phyloP scores from a whole-genome alignment of 2,888 invertebrate genomes.

The Calephelis perditalis region DNA sequence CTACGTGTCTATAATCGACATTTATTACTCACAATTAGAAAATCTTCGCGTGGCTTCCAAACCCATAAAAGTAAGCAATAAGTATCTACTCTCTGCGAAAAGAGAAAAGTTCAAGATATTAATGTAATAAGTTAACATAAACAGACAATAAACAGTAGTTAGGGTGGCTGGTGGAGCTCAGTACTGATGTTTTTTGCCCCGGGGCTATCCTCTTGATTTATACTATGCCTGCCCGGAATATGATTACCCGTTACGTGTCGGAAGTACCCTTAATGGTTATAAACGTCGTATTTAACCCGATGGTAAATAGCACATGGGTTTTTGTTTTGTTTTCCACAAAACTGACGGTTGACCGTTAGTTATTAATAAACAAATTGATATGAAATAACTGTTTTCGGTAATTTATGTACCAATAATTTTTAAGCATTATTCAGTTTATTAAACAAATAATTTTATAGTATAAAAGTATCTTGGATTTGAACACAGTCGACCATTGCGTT shows the following conservation, averaged over 20 bases:
- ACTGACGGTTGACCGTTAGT: conserved; percentile 31
- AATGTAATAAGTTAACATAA: conserved; percentile 2
- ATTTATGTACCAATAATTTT: conserved; percentile 17
- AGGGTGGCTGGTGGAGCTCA: conserved; percentile 10
- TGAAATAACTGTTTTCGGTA: conserved; percentile 18
- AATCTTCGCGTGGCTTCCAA: neutral
- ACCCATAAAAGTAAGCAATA: neutral
- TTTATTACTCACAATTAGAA: no score
- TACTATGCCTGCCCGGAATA: conserved; percentile 66
- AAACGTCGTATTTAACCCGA: conserved; percentile 66
- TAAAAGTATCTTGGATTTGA: neutral
- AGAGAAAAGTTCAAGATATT: no score
- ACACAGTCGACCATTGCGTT: no score
- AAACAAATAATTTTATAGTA: neutral
- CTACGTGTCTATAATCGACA: no score
- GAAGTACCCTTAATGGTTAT: conserved; percentile 73
- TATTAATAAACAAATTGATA: conserved; percentile 24
- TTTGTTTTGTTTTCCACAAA: conserved; percentile 41
- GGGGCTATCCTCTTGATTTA: conserved; percentile 51
- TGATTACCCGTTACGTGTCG: conserved; percentile 52
- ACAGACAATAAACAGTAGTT: conserved; percentile 14
- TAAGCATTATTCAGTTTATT: neutral
- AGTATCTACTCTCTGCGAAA: no score
- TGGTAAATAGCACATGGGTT: conserved; percentile 48
- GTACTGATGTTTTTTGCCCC: conserved; percentile 65